Percentiles rank a stretch among this genome's conserved stretches.
These are phyloP conservation scores for Hirudo medicinalis DNA, from an alignment of 1,140 invertebrate species.

Conservation along the genomic window DNA sequence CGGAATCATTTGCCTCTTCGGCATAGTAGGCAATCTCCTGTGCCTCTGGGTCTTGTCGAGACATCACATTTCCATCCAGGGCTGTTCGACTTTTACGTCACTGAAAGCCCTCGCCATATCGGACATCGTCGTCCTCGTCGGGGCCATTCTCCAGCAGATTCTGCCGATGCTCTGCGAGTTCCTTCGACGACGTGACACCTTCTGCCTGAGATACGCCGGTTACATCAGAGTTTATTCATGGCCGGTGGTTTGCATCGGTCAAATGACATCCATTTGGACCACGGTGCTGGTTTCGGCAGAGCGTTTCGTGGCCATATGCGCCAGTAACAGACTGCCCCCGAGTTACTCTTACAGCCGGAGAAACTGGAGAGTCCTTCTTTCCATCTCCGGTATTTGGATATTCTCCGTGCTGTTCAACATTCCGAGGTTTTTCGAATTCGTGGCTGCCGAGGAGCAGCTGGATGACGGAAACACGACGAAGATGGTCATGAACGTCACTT, in stretches of 20 bases:
- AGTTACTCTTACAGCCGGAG: conserved; percentile 39
- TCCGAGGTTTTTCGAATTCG: conserved; percentile 20
- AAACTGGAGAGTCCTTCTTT: not conserved
- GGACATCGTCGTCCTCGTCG: conserved; percentile 13
- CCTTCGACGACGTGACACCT: not conserved
- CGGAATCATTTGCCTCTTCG: conserved; percentile 17
- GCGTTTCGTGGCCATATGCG: conserved; percentile 79
- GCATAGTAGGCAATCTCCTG: conserved; percentile 20
- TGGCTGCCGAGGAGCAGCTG: not conserved
- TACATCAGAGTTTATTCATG: conserved; percentile 19
- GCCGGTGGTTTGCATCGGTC: conserved; percentile 48
- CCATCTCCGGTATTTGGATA: not conserved
- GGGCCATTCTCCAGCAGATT: conserved; percentile 19
- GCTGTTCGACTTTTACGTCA: conserved; percentile 14
- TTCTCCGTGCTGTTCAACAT: conserved; percentile 21
- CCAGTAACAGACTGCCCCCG: conserved; percentile 48
- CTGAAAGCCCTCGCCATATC: conserved; percentile 21
- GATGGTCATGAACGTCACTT: not conserved
- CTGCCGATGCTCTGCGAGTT: conserved; percentile 11
- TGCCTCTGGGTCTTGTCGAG: conserved; percentile 16
- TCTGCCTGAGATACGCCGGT: conserved; percentile 7
- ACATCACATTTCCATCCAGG: not conserved
- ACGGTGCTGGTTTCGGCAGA: conserved; percentile 81
- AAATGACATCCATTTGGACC: conserved; percentile 74
- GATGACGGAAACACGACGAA: not conserved